Conservation (phyloP, 2,888 invertebrate genomes). For the Anarsia innoxiella region DNA sequence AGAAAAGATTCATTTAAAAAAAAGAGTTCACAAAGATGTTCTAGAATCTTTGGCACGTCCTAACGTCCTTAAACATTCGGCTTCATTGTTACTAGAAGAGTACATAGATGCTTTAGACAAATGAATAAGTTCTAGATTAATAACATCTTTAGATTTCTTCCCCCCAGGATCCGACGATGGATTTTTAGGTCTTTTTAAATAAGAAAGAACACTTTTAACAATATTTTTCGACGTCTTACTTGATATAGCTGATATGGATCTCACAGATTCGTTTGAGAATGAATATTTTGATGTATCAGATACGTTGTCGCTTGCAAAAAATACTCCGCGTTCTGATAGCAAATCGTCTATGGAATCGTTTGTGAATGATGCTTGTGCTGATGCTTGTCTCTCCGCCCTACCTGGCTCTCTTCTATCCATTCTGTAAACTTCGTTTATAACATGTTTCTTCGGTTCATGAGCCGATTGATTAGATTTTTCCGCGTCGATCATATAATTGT, state of each 20-base stretch:
- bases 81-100: slow-evolving; percentile 40
- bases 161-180: slow-evolving; percentile 47
- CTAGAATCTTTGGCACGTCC: slow-evolving; percentile 36
- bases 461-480: not conserved
- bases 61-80: slow-evolving; percentile 27
- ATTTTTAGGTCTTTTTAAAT: too few species aligned
- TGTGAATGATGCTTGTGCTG: slow-evolving; percentile 46
- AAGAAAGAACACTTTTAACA: slow-evolving; percentile 42
- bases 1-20: too few species aligned
- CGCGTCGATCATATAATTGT: slow-evolving; percentile 8
- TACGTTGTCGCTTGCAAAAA: slow-evolving; percentile 38
- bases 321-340: slow-evolving; percentile 45
- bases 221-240: slow-evolving; percentile 55
- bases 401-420: too few species aligned
- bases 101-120: slow-evolving; percentile 45
- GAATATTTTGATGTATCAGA: slow-evolving; percentile 47
- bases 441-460: not conserved
- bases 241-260: slow-evolving; percentile 30
- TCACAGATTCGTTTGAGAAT: slow-evolving; percentile 30
- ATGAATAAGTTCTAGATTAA: slow-evolving; percentile 48
- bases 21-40: slow-evolving; percentile 37
- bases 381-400: too few species aligned
- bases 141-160: slow-evolving; percentile 27
- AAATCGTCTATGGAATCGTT: slow-evolving; percentile 60
- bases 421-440: not conserved